phyloP scores from a whole-genome alignment of 2,113 vertebrate species.

The Otus sunia region DNA sequence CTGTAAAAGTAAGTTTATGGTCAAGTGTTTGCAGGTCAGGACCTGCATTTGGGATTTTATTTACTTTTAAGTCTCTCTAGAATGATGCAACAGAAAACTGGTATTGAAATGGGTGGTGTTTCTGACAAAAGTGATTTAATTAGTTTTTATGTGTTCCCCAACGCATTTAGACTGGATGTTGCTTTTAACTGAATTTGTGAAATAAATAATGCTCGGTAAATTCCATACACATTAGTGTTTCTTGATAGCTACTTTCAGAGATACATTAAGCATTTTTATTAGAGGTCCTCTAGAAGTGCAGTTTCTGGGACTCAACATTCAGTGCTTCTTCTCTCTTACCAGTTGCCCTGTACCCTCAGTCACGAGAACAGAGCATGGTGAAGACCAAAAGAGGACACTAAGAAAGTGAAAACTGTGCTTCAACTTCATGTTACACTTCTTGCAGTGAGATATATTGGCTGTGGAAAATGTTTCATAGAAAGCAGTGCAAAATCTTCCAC shows the following conservation, averaged over 20 bases:
- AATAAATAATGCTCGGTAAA: not conserved
- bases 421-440: not conserved
- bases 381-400: not conserved
- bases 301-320: not conserved
- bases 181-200: not conserved
- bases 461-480: not conserved
- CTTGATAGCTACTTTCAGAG: not conserved
- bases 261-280: not conserved
- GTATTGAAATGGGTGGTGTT: not conserved
- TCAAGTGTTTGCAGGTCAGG: slow-evolving; percentile 2
- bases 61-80: not conserved
- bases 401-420: not conserved
- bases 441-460: not conserved
- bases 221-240: not conserved
- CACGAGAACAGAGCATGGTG: not conserved
- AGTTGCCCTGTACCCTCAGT: not conserved
- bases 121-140: not conserved
- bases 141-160: not conserved
- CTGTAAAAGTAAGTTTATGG: not conserved
- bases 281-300: not conserved
- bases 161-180: not conserved
- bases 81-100: not conserved
- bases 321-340: not conserved
- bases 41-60: not conserved
- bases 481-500: not conserved